phyloP scores from a whole-genome alignment of 2,797 vertebrate species.

The Lagothrix lagotricha region DNA sequence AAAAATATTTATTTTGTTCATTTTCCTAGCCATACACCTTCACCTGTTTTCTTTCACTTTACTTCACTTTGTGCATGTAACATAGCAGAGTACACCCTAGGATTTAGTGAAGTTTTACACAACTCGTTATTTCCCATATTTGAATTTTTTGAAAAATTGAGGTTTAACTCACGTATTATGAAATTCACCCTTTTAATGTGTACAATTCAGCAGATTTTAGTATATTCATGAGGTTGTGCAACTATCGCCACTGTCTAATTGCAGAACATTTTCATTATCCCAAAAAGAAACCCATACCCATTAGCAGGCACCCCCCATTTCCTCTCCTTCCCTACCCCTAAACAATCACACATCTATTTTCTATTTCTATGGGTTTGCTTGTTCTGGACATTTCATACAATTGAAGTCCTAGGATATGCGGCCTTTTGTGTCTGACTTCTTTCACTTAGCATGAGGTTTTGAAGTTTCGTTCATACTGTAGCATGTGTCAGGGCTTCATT shows the following conservation, averaged over 20 bases:
- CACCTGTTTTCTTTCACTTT: not conserved
- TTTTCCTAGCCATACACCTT: not conserved
- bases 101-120: not conserved
- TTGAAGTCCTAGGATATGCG: not conserved
- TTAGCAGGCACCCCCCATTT: not conserved
- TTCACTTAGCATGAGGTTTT: not conserved
- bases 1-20: not conserved
- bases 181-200: not conserved
- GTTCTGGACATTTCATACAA: not conserved
- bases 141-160: not conserved
- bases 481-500: not conserved
- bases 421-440: not conserved
- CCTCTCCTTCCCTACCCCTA: not conserved
- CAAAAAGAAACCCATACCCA: not conserved
- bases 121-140: not conserved
- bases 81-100: not conserved
- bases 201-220: not conserved
- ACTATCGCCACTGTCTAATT: not conserved
- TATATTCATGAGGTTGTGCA: not conserved
- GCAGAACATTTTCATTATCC: not conserved
- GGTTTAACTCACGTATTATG: not conserved
- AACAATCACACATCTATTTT: not conserved
- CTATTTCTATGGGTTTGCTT: not conserved
- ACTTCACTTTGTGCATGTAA: not conserved
- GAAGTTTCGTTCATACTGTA: not conserved